A percentile compares a stretch with the other conserved stretches of the same genome.
Evolutionary conservation across 2,888 invertebrate species (phyloP).

Genomic region (Ennomos erosarius): DNA sequence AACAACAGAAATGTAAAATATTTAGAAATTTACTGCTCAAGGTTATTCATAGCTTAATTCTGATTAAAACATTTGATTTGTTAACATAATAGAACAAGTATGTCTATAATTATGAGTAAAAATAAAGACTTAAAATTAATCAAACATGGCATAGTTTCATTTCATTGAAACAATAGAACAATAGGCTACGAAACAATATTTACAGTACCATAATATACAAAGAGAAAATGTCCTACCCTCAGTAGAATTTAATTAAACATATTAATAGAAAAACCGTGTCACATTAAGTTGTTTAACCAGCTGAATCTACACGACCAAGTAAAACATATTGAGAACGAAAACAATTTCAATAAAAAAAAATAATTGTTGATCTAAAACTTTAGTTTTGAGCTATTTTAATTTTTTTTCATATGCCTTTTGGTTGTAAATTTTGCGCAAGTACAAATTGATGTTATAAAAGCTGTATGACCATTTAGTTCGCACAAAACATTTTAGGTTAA

Average conservation of each 20-base stretch:
- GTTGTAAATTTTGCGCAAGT: no score
- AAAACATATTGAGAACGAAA: no score
- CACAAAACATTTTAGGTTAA: no score
- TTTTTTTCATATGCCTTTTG: no score
- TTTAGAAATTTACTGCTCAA: not conserved
- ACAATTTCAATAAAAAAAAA: no score
- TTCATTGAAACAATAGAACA: conserved; percentile 52
- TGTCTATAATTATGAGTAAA: conserved; percentile 29
- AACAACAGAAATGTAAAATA: not conserved
- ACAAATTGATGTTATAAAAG: no score
- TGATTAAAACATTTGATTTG: not conserved
- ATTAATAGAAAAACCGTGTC: not conserved
- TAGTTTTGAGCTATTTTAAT: no score
- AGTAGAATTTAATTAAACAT: not conserved
- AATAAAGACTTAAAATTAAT: conserved; percentile 49
- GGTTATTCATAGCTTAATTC: not conserved
- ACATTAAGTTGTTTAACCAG: no score
- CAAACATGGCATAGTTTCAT: conserved; percentile 64
- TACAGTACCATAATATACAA: conserved; percentile 71
- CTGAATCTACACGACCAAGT: no score
- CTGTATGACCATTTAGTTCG: no score
- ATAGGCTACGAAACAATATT: conserved; percentile 67
- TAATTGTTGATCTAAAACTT: no score
- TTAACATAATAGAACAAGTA: conserved; percentile 10
- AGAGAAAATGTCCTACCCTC: conserved; percentile 37